A percentile compares a stretch with the other conserved stretches of the same genome.
These are phyloP conservation scores for Quadroppia sp. DNA, from an alignment of 2,888 invertebrate species.

Conservation along the genomic window DNA sequence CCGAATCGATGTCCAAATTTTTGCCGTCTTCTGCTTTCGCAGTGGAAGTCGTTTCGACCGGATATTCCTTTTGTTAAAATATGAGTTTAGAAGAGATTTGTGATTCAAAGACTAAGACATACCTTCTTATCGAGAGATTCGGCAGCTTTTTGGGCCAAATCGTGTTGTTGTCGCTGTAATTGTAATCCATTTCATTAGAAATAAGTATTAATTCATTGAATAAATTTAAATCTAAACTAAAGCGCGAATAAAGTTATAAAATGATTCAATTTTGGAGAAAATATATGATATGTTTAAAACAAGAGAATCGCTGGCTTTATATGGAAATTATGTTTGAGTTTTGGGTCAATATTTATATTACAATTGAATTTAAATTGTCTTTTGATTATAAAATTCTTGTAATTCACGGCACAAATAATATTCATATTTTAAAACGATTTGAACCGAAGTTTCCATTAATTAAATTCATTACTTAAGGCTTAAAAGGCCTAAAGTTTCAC, in stretches of 20 bases:
- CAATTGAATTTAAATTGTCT: not conserved
- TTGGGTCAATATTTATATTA: not conserved
- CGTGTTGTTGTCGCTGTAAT: constrained; percentile 27
- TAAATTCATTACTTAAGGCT: not conserved
- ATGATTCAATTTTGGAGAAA: not conserved
- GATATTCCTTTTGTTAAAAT: constrained; percentile 28
- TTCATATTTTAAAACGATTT: not conserved
- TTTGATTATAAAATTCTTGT: not conserved
- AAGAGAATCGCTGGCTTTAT: not conserved
- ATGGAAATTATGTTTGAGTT: not conserved
- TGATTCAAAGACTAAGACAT: not conserved
- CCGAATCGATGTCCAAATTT: constrained; percentile 19
- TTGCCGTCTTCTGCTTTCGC: constrained; percentile 27
- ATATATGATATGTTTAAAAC: no score
- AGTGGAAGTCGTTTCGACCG: not conserved
- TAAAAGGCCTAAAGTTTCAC: not conserved
- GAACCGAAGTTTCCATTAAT: constrained; percentile 16
- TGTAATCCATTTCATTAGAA: not conserved
- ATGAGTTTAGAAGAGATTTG: not conserved
- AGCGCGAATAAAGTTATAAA: not conserved
- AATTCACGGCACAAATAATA: constrained; percentile 11
- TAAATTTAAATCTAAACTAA: not conserved
- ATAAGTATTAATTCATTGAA: not conserved
- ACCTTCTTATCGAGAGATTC: constrained; percentile 28
- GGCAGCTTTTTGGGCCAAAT: constrained; percentile 25